These are phyloP conservation scores for Protosalanx chinensis DNA, from an alignment of 2,797 vertebrate genomes.

Conservation along the genomic window DNA sequence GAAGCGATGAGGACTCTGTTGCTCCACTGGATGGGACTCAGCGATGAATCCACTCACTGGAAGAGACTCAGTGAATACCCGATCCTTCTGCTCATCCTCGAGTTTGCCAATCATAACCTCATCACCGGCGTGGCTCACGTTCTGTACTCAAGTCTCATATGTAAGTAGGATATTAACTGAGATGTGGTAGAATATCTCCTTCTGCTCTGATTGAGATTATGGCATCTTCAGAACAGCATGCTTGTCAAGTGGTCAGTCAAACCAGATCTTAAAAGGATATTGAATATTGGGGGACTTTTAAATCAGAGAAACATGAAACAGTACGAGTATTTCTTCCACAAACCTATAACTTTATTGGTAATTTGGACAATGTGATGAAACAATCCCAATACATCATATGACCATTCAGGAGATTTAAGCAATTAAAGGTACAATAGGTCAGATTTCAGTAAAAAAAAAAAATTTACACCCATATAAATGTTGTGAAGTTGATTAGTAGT, in stretches of 20 bases:
- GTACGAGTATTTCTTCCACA: not conserved
- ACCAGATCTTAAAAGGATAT: too few relatives aligned
- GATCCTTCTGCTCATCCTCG: conserved; percentile 80
- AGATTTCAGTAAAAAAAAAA: too few relatives aligned
- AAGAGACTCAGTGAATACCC: conserved; percentile 80
- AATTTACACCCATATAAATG: too few relatives aligned
- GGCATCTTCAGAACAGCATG: too few relatives aligned
- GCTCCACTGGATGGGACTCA: conserved; percentile 82
- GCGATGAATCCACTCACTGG: conserved; percentile 64
- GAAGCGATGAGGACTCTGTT: conserved; percentile 77
- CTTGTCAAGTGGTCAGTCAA: too few relatives aligned
- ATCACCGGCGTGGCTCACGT: conserved; percentile 84
- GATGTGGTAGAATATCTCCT: too few relatives aligned
- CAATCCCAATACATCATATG: too few relatives aligned
- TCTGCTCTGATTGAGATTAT: too few relatives aligned
- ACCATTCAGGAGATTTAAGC: too few relatives aligned
- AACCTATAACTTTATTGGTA: not conserved
- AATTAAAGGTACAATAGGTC: too few relatives aligned
- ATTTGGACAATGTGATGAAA: too few relatives aligned
- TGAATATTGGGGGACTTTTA: conserved; percentile 63
- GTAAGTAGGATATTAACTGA: not conserved
- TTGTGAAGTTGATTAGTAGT: too few relatives aligned
- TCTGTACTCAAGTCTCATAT: conserved; percentile 77
- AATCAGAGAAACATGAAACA: conserved; percentile 45
- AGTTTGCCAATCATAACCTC: conserved; percentile 84